Percentiles rank a stretch among this genome's conserved stretches.
phyloP scores from a whole-genome alignment of 2,888 invertebrate genomes.

The Acleris cristana region DNA sequence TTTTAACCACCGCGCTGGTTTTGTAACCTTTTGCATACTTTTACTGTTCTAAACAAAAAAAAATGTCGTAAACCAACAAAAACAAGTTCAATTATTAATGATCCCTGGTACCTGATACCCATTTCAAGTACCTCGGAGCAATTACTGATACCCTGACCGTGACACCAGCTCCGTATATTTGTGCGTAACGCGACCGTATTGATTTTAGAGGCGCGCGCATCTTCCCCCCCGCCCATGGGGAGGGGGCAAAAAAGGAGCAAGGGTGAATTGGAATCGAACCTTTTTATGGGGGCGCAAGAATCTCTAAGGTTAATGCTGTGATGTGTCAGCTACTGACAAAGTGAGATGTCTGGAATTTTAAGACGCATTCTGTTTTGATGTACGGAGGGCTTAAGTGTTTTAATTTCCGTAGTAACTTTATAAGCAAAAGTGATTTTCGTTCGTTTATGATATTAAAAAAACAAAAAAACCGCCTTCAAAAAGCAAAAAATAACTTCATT shows the following conservation, averaged over 20 bases:
- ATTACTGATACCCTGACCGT: conserved; percentile 59
- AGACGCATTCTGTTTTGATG: conserved; percentile 25
- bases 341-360: conserved; percentile 45
- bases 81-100: background rate
- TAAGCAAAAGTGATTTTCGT: no score
- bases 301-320: conserved; percentile 75
- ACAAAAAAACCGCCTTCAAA: no score
- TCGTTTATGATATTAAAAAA: no score
- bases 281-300: conserved; percentile 75
- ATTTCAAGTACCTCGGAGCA: conserved; percentile 1
- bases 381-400: conserved; percentile 14
- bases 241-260: conserved; percentile 66
- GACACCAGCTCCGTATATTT: conserved; percentile 73
- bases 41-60: no score
- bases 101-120: background rate
- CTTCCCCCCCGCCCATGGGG: conserved; percentile 46
- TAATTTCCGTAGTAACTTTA: no score
- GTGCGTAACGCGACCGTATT: conserved; percentile 79
- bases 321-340: conserved; percentile 58
- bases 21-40: no score
- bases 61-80: no score
- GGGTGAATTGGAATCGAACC: conserved; percentile 79
- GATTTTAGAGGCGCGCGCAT: conserved; percentile 82
- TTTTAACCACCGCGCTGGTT: no score
- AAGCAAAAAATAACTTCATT: no score